Percentiles rank a stretch among this genome's conserved stretches.
Conservation (phyloP, 2,797 vertebrate species). For the Astyanax mexicanus region DNA sequence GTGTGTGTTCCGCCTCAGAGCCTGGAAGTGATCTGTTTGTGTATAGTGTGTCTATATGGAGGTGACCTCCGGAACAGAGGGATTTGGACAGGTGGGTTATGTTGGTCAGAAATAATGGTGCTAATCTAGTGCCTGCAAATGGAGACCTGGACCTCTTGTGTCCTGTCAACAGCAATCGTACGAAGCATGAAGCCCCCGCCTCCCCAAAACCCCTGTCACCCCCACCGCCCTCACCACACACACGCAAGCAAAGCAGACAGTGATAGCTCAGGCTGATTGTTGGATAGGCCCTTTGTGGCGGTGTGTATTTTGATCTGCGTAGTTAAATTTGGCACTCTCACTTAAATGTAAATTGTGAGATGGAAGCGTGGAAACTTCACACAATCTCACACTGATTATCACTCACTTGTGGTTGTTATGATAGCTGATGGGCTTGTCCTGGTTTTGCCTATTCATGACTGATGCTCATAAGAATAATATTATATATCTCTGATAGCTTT, state of each 20-base stretch:
- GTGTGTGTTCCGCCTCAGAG: background rate
- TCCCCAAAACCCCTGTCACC: background rate
- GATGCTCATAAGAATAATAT: too few relatives aligned
- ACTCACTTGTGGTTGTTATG: background rate
- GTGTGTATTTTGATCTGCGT: background rate
- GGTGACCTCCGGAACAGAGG: slow-evolving; percentile 81
- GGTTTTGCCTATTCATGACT: background rate
- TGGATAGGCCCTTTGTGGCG: background rate
- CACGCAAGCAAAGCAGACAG: slow-evolving; percentile 14
- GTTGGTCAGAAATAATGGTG: slow-evolving; percentile 83
- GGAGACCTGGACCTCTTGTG: slow-evolving; percentile 70
- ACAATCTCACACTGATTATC: slow-evolving; percentile 18
- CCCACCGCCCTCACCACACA: background rate
- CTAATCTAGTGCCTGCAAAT: slow-evolving; percentile 72
- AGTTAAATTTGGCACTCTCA: background rate
- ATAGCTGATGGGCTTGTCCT: background rate
- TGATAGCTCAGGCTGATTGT: background rate
- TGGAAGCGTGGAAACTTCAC: too few relatives aligned
- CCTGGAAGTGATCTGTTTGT: slow-evolving; percentile 50
- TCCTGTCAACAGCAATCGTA: slow-evolving; percentile 73
- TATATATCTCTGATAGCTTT: too few relatives aligned
- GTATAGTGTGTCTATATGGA: slow-evolving; percentile 43
- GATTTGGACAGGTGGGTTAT: slow-evolving; percentile 82
- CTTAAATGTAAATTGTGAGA: background rate
- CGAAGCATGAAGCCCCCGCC: background rate